These are phyloP conservation scores for Antheraea pernyi DNA, from an alignment of 1,140 invertebrate species.

Conservation along the genomic window DNA sequence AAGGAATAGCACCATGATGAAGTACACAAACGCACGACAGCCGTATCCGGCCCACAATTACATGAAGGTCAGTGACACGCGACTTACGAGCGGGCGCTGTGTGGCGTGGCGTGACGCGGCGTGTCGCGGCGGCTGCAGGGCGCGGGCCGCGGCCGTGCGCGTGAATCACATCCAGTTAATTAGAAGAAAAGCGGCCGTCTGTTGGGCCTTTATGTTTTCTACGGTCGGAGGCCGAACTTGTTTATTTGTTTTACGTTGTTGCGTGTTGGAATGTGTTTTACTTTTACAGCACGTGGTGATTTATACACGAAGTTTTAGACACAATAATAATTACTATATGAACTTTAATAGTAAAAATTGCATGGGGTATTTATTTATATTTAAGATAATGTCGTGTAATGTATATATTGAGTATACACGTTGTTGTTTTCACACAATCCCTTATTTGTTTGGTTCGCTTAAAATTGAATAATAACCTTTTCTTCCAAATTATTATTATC, in stretches of 20 bases:
- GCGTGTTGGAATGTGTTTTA: constrained; percentile 4
- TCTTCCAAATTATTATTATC: no score
- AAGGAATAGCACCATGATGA: constrained; percentile 46
- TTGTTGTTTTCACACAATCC: no score
- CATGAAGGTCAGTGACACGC: constrained; percentile 68
- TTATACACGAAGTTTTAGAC: neutral
- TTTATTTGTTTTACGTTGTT: constrained; percentile 11
- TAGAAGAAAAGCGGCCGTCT: constrained; percentile 36
- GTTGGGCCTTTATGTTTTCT: constrained; percentile 12
- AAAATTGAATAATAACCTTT: no score
- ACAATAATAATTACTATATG: neutral
- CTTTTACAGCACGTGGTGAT: neutral
- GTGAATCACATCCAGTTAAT: constrained; percentile 60
- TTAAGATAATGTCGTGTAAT: no score
- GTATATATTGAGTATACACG: no score
- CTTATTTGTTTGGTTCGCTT: no score
- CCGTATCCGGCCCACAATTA: constrained; percentile 56
- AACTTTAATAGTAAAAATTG: no score
- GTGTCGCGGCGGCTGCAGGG: no score
- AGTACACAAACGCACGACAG: constrained; percentile 47
- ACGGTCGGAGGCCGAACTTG: constrained; percentile 9
- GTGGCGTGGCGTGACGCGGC: neutral
- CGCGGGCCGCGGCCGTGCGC: constrained; percentile 20
- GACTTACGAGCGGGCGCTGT: constrained; percentile 14
- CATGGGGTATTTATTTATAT: no score